Percentiles rank a stretch among this genome's conserved stretches.
Evolutionary conservation across 23 tunicate genomes (phyloP).

Genomic region (Trididemnum nubilum): DNA sequence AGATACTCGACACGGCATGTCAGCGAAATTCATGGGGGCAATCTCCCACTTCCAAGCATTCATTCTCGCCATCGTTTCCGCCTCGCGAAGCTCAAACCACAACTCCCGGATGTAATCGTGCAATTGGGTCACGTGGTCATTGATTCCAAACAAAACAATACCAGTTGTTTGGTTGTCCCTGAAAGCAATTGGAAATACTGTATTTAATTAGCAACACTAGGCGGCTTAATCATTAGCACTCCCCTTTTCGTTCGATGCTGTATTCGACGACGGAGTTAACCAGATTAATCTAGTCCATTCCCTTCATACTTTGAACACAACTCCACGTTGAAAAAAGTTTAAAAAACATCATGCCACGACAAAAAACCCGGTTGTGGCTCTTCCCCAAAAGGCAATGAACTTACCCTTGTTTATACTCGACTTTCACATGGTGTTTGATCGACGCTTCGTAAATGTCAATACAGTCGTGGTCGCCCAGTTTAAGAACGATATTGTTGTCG

Average conservation of each 20-base stretch:
- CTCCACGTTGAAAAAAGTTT: no score
- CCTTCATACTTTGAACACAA: no score
- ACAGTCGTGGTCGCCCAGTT: constrained; percentile 21
- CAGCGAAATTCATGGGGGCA: not conserved
- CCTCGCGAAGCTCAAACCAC: constrained; percentile 24
- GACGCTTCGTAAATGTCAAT: constrained; percentile 27
- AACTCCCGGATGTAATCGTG: constrained; percentile 17
- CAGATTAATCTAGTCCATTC: no score
- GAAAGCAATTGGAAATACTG: not conserved
- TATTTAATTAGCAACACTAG: no score
- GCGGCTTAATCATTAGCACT: no score
- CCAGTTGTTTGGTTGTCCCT: no score
- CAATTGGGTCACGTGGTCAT: not conserved
- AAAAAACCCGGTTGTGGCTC: no score
- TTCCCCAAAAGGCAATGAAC: no score
- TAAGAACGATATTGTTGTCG: constrained; percentile 4
- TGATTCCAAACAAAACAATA: not conserved
- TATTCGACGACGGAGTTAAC: no score
- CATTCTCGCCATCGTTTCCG: not conserved
- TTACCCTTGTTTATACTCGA: constrained; percentile 7
- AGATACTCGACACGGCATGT: constrained; percentile 3
- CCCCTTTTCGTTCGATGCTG: no score
- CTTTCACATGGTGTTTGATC: not conserved
- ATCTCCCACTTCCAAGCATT: constrained; percentile 20
- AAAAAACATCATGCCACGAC: no score